Base-by-base conservation (phyloP, 2,113 vertebrate species). In the Neolamprologus kungweensis region DNA sequence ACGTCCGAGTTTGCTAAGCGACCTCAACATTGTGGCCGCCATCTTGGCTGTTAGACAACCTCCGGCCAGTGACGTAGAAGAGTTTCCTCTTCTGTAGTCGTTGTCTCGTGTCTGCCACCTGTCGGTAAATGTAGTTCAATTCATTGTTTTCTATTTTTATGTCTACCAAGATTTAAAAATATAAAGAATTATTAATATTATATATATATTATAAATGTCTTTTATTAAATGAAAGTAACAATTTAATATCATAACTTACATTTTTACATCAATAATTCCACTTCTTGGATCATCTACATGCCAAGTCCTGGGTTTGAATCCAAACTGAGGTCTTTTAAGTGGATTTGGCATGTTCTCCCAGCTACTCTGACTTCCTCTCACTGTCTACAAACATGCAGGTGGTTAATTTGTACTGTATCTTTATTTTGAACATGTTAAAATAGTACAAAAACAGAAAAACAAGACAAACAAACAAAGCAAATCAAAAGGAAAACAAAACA, bases 11-110 rank as follows among this genome's bases (percentile, higher is more conserved):
- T 91, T 96, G 2, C 75, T 40, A 7, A 97, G 90, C 96, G 95
- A 96, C 96, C 96, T 96, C 93, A 97, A 91, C 93, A 97, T 93
- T 16, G 94, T 94, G 83, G 93, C 94, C 87, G 96, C 96, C 97
- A 97, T 97, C 80, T 96, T 96, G 91, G 83, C 88, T 92, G 79
- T 63, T 78, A 33, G 47, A 82, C 89, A 87, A 79, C 51, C 81
- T 55, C 45, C 63, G 28, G 50, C 45, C 16, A 71, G 33, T 94
- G 87, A 94, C 90, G 88, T 92, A 50, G 1, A 1, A 3, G 10
- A 2, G 1, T 23, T 7, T 88, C 87, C 93, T 91, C 90, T 87
- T 84, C 7, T 17, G 51, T 54, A 2, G 11, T 57, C 0, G 37
- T 50, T 2, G 42, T n/a, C 2, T 1, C 31, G 28, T 35, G 11